Evolutionary conservation across 2,797 vertebrate species (phyloP), one percentile per base, ranked within the genome.

Genomic region (Syngnathus rostellatus): DNA sequence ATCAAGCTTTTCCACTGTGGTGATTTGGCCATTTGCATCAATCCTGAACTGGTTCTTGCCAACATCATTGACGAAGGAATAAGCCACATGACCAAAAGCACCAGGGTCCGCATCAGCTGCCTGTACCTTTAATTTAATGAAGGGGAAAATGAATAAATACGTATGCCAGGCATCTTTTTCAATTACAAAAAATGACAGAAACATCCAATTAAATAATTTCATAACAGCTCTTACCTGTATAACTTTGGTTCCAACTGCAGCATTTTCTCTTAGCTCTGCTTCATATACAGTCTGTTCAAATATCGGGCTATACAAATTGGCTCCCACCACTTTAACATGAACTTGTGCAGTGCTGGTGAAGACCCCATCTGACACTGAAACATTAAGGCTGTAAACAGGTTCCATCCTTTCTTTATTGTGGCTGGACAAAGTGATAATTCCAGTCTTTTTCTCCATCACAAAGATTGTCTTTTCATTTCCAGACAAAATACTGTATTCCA

Each of bases 271-370:
- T 55, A 99, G 81, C 75, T 98, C 95, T 0, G 93, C 93, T 51
- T 97, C 94, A 0, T 97, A 98, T 25, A 89, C 70, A 48, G 87
- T 94, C 73, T 94, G 94, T 0, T 91, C 90, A 80, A 99, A 99
- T 39, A 92, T 88, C 7, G 97, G 97, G 68, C 91, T 91, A 38
- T 95, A 93, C 43, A 98, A 87, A 80, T 99, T 99, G 62, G 94
- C 95, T 6, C 92, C 91, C 0, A 95, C 87, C 17, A 98, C 91
- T 45, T 84, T 90, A 48, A 99, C 88, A 63, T 97, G 95, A 67
- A 98, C 94, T 81, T 99, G 97, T 2, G 97, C 97, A 0, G 95
- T 98, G 84, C 93, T 96, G 68, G 95, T 97, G 83, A 98, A 98
- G 60, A 99, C 90, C 0, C 97, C 94, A 0, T 99, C 97, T 0